phyloP scores from a whole-genome alignment of 2,113 vertebrate genomes.

The Psittacara wagleri region DNA sequence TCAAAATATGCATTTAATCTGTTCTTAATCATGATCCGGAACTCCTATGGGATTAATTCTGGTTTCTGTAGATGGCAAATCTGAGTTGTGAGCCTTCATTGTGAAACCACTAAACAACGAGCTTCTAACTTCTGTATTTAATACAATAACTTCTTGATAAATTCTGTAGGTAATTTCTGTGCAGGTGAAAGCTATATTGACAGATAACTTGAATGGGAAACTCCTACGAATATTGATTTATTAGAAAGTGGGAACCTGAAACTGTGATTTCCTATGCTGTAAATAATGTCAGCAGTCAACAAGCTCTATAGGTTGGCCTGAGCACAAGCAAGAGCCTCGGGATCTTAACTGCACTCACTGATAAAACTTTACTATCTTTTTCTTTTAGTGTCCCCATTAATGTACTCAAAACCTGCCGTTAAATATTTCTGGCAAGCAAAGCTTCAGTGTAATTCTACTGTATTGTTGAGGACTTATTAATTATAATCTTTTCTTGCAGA shows the following conservation, averaged over 20 bases:
- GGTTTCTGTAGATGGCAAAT: neutral
- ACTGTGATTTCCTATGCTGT: neutral
- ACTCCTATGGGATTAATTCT: neutral
- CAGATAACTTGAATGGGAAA: neutral
- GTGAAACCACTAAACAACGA: neutral
- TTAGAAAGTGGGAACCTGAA: neutral
- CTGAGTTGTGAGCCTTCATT: neutral
- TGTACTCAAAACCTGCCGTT: constrained; percentile 43
- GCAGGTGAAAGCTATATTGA: neutral
- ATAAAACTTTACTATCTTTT: constrained; percentile 49
- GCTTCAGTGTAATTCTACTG: constrained; percentile 46
- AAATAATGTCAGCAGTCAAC: neutral
- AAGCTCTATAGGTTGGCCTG: neutral
- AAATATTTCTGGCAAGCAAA: constrained; percentile 62
- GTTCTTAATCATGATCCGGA: neutral
- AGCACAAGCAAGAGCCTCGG: constrained; percentile 1
- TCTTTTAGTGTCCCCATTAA: constrained; percentile 49
- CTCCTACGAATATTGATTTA: neutral
- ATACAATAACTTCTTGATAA: neutral
- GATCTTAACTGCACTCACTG: neutral
- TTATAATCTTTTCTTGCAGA: constrained; percentile 68
- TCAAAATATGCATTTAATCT: neutral
- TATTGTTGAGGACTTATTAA: constrained; percentile 73
- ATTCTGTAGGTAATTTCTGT: neutral
- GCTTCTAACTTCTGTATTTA: neutral